Percentiles rank a stretch among this genome's conserved stretches.
These are phyloP conservation scores for Microctonus hyperodae DNA, from an alignment of 2,888 invertebrate species.

Conservation along the genomic window DNA sequence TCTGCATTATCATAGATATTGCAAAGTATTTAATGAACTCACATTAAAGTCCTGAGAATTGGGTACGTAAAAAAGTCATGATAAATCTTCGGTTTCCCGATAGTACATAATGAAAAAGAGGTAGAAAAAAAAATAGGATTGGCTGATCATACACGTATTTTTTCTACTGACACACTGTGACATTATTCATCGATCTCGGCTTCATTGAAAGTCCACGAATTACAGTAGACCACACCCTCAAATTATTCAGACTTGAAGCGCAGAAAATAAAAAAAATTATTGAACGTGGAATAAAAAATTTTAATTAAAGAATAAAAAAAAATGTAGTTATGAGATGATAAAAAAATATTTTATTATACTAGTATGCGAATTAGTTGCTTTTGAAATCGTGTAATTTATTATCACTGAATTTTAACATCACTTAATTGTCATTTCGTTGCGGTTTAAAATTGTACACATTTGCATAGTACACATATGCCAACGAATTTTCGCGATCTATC, in stretches of 20 bases:
- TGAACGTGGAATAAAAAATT: too few relatives aligned
- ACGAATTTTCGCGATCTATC: constrained; percentile 9
- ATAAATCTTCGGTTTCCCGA: background rate
- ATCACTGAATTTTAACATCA: background rate
- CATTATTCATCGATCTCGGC: background rate
- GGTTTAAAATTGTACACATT: constrained; percentile 15
- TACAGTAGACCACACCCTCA: background rate
- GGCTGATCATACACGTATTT: constrained; percentile 1
- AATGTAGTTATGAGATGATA: background rate
- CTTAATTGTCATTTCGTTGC: constrained; percentile 22
- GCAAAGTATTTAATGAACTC: background rate
- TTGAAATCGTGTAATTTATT: too few relatives aligned
- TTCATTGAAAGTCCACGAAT: background rate
- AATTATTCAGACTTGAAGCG: too few relatives aligned
- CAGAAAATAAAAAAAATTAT: too few relatives aligned
- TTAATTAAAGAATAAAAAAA: background rate
- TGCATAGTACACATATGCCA: constrained; percentile 18
- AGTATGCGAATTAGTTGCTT: too few relatives aligned
- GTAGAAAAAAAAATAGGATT: constrained; percentile 1
- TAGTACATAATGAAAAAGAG: background rate
- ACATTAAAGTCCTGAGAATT: background rate
- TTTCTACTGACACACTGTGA: background rate
- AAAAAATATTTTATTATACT: background rate
- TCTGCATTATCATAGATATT: constrained; percentile 18
- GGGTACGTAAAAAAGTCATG: background rate